phyloP scores from a whole-genome alignment of 2,888 invertebrate genomes.

The Thecophora atra region DNA sequence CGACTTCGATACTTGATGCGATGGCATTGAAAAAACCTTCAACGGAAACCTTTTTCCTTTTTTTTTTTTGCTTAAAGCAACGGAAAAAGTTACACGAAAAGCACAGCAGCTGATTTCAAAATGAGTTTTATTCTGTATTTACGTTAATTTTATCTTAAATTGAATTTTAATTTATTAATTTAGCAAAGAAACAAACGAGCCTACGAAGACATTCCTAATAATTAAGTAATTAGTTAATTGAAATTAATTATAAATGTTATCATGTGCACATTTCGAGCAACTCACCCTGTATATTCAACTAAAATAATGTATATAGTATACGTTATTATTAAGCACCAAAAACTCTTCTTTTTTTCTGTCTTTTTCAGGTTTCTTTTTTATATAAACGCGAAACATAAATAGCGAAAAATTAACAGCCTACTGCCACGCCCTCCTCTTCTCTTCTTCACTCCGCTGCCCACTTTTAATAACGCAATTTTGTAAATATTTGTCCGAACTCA shows the following conservation, averaged over 20 bases:
- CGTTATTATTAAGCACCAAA: neutral
- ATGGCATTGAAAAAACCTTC: neutral
- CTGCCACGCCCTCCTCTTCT: neutral
- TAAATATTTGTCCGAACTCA: conserved; percentile 15
- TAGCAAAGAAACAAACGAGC: conserved; percentile 20
- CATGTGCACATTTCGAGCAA: neutral
- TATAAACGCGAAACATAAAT: too few species aligned
- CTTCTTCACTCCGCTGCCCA: neutral
- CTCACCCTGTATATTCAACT: conserved; percentile 10
- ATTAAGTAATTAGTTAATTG: conserved; percentile 13
- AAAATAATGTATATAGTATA: neutral
- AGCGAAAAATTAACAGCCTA: neutral
- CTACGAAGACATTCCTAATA: conserved; percentile 32
- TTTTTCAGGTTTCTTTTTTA: neutral
- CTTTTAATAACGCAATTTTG: neutral
- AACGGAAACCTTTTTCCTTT: too few species aligned
- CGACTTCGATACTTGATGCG: too few species aligned
- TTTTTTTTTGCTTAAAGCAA: neutral
- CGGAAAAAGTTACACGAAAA: too few species aligned
- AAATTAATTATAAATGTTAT: conserved; percentile 12
- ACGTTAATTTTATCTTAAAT: too few species aligned
- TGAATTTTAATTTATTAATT: neutral
- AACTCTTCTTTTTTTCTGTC: neutral
- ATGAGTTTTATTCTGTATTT: too few species aligned
- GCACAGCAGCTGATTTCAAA: too few species aligned